Evolutionary conservation across 2,888 invertebrate species (phyloP), one percentile per base, ranked within the genome.

Genomic region (Ectemnius continuus): DNA sequence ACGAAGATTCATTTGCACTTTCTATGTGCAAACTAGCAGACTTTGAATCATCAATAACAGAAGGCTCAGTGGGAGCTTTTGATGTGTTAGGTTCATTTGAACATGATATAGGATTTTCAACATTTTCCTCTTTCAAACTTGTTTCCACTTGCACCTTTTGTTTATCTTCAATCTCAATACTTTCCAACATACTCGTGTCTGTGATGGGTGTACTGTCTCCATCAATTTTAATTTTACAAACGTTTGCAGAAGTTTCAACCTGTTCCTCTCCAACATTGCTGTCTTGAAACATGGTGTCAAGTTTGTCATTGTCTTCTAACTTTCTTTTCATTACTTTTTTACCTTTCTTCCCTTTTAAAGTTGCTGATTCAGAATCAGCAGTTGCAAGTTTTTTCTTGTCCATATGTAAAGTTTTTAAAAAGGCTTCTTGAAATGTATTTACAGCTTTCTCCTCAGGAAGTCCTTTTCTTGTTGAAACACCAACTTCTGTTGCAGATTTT

Each of bases 341-440:
- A 14, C 73, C 69, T 13, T 80, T 84, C 26, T 84, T 86, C 14
- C 71, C 79, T 52, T 80, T 83, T 0, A 67, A 67, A n/a, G 60
- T 16, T 48, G 52, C 48, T 6, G 28, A n/a, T 8, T 83, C 85
- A 20, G 62, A 11, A 47, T 80, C 76, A 5, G 82, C 83, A 6
- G 20, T 18, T 4, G 52, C 57, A 18, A 71, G 68, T 56, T 84
- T 85, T 26, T 82, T 86, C 68, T 85, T 84, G 47, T 88, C 88
- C 18, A 86, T 85, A 8, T 87, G 84, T 52, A 88, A 79, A 56
- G 89, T 89, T 70, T 89, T 87, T 48, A 87, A 70, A 75, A 88
- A 87, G 47, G 87, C 87, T 69, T 89, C 89, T 62, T 89, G 90
- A 63, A 86, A 88, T 59, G 87, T 83, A 75, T 88, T 87, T 8